These are phyloP conservation scores for Caenorhabditis elegans DNA, from an alignment of 1,140 invertebrate genomes.

Conservation along the genomic window WBcel235 BX284606.5:5904001-5904500, in stretches of 20 bases:
- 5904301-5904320: neutral
- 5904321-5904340: neutral
- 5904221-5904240: neutral
- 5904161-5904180: conserved; percentile 23
- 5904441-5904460: conserved; percentile 20
- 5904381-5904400: neutral
- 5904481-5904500: conserved; percentile 20
- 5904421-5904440: conserved; percentile 1
- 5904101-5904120: conserved; percentile 20
- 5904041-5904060: neutral
- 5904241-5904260: neutral
- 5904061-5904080: conserved; percentile 26
- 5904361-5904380: neutral
- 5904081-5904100: neutral
- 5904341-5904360: neutral
- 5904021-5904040: neutral
- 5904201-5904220: conserved; percentile 14
- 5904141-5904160: neutral
- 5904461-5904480: conserved; percentile 1
- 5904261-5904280: neutral
- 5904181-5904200: neutral
- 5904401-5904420: neutral
- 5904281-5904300: neutral
- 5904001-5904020: conserved; percentile 3
- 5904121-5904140: conserved; percentile 11